Evolutionary conservation across 2,888 invertebrate genomes (phyloP).

Genomic region (Ormyrus rosae): DNA sequence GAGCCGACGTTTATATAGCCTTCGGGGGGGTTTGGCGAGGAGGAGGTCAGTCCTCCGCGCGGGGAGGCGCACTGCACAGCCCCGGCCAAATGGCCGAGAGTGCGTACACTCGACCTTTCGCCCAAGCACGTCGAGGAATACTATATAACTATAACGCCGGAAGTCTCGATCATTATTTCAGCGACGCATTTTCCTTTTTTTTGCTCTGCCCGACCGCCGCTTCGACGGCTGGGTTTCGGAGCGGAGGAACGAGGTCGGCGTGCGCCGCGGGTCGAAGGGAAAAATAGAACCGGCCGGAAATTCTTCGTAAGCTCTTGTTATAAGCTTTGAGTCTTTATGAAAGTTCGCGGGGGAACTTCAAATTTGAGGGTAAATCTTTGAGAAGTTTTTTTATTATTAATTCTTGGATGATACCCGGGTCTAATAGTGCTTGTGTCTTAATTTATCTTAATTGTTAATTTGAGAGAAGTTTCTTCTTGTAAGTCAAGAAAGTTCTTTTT

Average conservation of each 20-base stretch:
- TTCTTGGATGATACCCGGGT: slow-evolving; percentile 33
- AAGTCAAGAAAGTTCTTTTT: neutral
- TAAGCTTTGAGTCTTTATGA: slow-evolving; percentile 43
- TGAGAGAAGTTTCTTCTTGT: slow-evolving; percentile 17
- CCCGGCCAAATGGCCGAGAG: slow-evolving; percentile 27
- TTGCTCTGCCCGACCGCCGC: neutral
- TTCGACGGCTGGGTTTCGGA: slow-evolving; percentile 20
- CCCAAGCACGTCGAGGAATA: neutral
- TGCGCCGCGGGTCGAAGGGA: neutral
- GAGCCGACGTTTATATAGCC: slow-evolving; percentile 29
- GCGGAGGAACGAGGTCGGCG: slow-evolving; percentile 8
- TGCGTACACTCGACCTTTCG: slow-evolving; percentile 28
- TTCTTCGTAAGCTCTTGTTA: slow-evolving; percentile 47
- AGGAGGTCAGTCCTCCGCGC: neutral
- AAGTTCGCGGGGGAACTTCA: slow-evolving; percentile 39
- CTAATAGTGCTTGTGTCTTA: slow-evolving; percentile 44
- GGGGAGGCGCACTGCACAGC: neutral
- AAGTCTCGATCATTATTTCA: slow-evolving; percentile 1
- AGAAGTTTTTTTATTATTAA: slow-evolving; percentile 48
- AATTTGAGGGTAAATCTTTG: slow-evolving; percentile 45
- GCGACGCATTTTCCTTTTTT: neutral
- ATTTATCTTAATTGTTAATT: slow-evolving; percentile 52
- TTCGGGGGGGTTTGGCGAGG: slow-evolving; percentile 12
- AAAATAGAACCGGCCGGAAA: slow-evolving; percentile 25
- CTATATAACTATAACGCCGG: no score